phyloP scores from a whole-genome alignment of 35 echinoderm and acorn worm species.

The Heliocidaris tuberculata region DNA sequence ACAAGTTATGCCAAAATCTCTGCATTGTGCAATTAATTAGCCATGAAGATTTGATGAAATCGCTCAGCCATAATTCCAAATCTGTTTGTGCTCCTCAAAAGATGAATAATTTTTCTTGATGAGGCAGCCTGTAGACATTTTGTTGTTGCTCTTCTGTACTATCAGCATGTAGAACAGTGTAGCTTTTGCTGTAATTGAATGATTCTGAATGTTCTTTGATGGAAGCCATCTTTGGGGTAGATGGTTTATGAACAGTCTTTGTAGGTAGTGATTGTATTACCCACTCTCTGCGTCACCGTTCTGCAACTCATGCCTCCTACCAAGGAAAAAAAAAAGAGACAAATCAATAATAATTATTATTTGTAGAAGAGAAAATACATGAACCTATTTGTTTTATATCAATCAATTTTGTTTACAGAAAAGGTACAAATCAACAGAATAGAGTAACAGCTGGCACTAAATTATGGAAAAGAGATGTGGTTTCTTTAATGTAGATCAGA shows the following conservation, averaged over 20 bases:
- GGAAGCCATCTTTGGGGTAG: neutral
- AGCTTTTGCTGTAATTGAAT: too few relatives aligned
- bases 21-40: neutral
- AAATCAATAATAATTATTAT: neutral
- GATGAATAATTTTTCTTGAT: too few relatives aligned
- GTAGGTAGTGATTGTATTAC: conserved; percentile 69
- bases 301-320: conserved; percentile 56
- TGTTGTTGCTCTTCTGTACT: too few relatives aligned
- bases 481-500: too few relatives aligned
- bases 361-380: neutral
- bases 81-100: too few relatives aligned
- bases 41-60: too few relatives aligned
- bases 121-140: too few relatives aligned
- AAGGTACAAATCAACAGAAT: neutral
- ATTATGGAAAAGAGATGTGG: neutral
- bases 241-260: conserved; percentile 65
- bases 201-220: too few relatives aligned
- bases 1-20: neutral
- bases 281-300: conserved; percentile 65
- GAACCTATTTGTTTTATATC: neutral
- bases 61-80: too few relatives aligned
- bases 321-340: conserved; percentile 8
- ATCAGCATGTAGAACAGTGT: too few relatives aligned
- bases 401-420: neutral
- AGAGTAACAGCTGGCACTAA: neutral